Evolutionary conservation across 2,888 invertebrate genomes (phyloP).

Genomic region (Tridacna crocea): DNA sequence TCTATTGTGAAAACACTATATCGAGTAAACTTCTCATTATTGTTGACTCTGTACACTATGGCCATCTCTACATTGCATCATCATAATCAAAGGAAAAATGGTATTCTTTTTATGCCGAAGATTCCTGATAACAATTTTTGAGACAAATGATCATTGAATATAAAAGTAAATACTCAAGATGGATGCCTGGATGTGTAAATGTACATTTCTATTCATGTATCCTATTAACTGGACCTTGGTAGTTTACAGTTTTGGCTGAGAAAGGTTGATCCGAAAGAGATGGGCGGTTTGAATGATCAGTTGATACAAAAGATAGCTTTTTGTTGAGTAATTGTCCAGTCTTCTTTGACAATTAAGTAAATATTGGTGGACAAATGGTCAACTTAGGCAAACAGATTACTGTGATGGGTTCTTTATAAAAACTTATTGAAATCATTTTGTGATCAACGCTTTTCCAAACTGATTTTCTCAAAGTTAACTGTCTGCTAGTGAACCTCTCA

Average conservation of each 20-base stretch:
- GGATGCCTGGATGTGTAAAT: no score
- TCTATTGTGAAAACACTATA: background rate
- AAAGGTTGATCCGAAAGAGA: background rate
- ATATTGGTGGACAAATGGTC: slow-evolving; percentile 28
- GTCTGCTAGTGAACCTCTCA: no score
- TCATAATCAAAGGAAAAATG: background rate
- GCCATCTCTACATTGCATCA: background rate
- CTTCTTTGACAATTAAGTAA: slow-evolving; percentile 14
- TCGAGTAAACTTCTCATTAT: background rate
- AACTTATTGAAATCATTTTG: slow-evolving; percentile 1
- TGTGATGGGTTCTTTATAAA: slow-evolving; percentile 17
- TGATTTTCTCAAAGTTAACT: background rate
- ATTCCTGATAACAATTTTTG: no score
- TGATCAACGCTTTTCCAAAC: background rate
- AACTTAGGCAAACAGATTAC: slow-evolving; percentile 23
- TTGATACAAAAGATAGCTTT: slow-evolving; percentile 29
- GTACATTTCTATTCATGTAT: background rate
- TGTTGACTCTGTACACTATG: background rate
- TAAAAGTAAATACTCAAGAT: no score
- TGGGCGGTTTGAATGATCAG: slow-evolving; percentile 17
- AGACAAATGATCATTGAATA: no score
- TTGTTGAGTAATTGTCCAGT: slow-evolving; percentile 26
- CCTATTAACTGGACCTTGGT: background rate
- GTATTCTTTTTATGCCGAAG: background rate
- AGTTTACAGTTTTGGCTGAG: background rate